Conservation (phyloP, 1,140 invertebrate species). For the Anadara kagoshimensis region DNA sequence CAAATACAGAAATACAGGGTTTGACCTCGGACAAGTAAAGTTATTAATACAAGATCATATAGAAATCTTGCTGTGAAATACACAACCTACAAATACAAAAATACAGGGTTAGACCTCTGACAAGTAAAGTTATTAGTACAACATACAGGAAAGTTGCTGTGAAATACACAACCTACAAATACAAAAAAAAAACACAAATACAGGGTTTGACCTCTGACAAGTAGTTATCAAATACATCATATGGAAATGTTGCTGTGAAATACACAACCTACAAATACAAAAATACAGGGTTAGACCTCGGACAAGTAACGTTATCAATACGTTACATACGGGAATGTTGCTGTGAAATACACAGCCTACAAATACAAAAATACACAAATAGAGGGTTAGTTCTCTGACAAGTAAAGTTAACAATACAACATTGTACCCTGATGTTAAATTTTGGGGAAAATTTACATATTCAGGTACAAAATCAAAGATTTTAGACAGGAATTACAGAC, state of each 20-base stretch:
- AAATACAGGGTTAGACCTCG: conserved; percentile 70
- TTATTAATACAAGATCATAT: conserved; percentile 74
- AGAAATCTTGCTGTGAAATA: conserved; percentile 84
- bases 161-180: conserved; percentile 89
- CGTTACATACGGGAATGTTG: conserved; percentile 75
- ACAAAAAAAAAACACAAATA: conserved; percentile 63
- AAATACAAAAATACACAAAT: too few relatives aligned
- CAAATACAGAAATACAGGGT: conserved; percentile 78
- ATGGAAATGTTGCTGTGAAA: conserved; percentile 73
- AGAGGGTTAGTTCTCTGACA: too few relatives aligned
- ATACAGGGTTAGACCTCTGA: conserved; percentile 20
- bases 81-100: conserved; percentile 83
- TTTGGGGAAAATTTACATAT: too few relatives aligned
- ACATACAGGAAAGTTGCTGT: conserved; percentile 79
- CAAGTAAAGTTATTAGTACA: conserved; percentile 72
- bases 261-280: conserved; percentile 87
- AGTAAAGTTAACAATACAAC: too few relatives aligned
- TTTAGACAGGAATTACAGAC: too few relatives aligned
- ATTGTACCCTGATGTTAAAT: too few relatives aligned
- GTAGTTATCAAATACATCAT: conserved; percentile 29
- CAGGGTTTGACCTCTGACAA: conserved; percentile 72
- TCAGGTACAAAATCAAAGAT: too few relatives aligned
- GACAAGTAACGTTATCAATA: conserved; percentile 73
- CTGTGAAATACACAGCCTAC: conserved; percentile 74
- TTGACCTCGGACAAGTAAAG: conserved; percentile 72